Percentiles rank a stretch among this genome's conserved stretches.
Conservation (phyloP, 2,113 vertebrate species). For the Heteronetta atricapilla region DNA sequence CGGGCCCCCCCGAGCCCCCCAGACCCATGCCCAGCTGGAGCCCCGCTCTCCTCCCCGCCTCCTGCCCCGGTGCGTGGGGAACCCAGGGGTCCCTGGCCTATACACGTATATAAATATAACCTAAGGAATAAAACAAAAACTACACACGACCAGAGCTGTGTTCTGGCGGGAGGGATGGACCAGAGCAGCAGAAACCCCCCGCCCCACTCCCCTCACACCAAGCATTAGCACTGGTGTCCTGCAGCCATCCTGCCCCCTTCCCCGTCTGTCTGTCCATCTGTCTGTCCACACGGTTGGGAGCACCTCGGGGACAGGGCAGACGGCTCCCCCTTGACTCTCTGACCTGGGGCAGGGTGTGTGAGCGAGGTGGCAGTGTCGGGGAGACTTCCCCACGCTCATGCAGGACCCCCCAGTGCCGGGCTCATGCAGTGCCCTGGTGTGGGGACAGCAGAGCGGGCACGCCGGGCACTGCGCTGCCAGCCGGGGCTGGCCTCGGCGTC, state of each 20-base stretch:
- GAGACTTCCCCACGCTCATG: not conserved
- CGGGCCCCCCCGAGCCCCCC: not conserved
- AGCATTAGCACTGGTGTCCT: not conserved
- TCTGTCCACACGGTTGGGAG: not conserved
- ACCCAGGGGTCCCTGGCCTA: conserved; percentile 27
- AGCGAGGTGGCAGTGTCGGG: not conserved
- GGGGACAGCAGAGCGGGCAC: not conserved
- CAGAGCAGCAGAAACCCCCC: conserved; percentile 36
- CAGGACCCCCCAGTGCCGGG: not conserved
- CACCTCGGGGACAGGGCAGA: not conserved
- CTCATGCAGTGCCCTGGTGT: not conserved
- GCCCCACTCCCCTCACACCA: conserved; percentile 20
- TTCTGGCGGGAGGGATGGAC: conserved; percentile 50
- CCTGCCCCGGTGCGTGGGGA: not conserved
- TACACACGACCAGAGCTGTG: conserved; percentile 62
- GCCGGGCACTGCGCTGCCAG: not conserved
- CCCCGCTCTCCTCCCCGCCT: not conserved
- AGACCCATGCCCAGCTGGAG: not conserved
- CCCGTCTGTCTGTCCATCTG: not conserved
- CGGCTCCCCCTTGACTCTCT: fast-evolving
- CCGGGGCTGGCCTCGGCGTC: not conserved
- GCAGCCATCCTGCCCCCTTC: not conserved
- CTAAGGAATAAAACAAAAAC: conserved; percentile 66
- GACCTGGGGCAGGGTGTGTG: not conserved
- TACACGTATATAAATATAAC: conserved; percentile 70